phyloP scores from a whole-genome alignment of 2,113 vertebrate species.

The Rhegmatorhina hoffmannsi region DNA sequence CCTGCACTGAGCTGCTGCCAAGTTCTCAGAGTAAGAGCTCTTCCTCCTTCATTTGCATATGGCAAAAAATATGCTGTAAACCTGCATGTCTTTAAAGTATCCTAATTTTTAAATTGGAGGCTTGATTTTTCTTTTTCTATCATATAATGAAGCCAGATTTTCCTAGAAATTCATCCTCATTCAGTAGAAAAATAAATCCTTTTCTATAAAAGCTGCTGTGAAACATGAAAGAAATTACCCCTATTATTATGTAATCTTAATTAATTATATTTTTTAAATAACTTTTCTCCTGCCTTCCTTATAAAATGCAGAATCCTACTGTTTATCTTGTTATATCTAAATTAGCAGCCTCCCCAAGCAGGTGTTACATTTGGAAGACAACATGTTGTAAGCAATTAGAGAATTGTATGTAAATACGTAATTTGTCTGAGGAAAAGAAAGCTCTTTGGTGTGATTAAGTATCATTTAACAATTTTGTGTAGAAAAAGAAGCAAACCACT shows the following conservation, averaged over 20 bases:
- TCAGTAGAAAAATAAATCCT: background rate
- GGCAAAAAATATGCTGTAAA: background rate
- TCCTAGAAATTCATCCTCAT: background rate
- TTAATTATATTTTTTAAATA: slow-evolving; percentile 1
- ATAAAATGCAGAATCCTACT: background rate
- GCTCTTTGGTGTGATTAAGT: slow-evolving; percentile 63
- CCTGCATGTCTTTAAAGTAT: background rate
- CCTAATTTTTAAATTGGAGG: background rate
- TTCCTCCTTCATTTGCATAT: background rate
- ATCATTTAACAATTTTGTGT: slow-evolving; percentile 15
- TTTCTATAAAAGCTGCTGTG: background rate
- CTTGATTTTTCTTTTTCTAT: background rate
- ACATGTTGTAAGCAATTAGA: slow-evolving; percentile 68
- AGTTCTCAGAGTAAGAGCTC: background rate
- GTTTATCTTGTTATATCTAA: slow-evolving; percentile 59
- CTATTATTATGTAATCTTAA: background rate
- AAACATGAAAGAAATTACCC: background rate
- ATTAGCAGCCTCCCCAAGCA: slow-evolving; percentile 55
- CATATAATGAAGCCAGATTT: background rate
- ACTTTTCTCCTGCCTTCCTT: background rate
- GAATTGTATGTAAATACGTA: slow-evolving; percentile 72
- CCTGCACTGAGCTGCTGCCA: background rate
- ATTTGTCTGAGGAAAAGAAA: slow-evolving; percentile 65
- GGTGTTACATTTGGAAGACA: slow-evolving; percentile 65
- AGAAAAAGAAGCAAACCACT: slow-evolving; percentile 7